Conservation (phyloP, 2,113 vertebrate genomes). For the Sapajus apella region DNA sequence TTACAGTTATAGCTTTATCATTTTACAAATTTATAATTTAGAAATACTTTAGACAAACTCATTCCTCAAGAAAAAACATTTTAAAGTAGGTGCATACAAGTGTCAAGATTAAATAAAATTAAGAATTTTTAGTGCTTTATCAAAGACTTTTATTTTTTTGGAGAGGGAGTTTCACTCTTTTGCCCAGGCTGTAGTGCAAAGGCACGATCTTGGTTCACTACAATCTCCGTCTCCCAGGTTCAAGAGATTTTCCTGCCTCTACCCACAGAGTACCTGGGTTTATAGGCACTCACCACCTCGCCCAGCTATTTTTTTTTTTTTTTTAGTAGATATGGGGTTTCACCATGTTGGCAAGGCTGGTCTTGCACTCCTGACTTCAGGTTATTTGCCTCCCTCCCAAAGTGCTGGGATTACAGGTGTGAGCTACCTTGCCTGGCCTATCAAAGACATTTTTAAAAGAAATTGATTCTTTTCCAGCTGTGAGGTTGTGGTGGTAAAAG, state of each 20-base stretch:
- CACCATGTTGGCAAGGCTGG: too few species aligned
- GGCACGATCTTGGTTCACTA: too few species aligned
- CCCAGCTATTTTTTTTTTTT: too few species aligned
- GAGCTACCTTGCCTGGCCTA: too few species aligned
- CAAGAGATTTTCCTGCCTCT: too few species aligned
- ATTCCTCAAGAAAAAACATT: background rate
- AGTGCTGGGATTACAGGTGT: too few species aligned
- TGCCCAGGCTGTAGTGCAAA: too few species aligned
- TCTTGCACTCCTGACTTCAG: too few species aligned
- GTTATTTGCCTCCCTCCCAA: too few species aligned
- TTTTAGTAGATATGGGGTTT: too few species aligned
- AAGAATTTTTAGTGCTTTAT: background rate
- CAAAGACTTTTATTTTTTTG: background rate
- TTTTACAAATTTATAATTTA: background rate
- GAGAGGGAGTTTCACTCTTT: rapidly evolving
- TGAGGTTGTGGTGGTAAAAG: background rate
- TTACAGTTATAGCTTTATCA: background rate
- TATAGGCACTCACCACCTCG: rapidly evolving
- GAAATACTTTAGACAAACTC: background rate
- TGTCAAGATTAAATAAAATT: background rate
- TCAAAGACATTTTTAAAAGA: background rate
- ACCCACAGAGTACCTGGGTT: too few species aligned
- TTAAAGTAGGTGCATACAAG: background rate
- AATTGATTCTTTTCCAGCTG: background rate
- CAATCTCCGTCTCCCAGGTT: too few species aligned